Percentiles rank a stretch among this genome's conserved stretches.
Conservation (phyloP, 2,797 vertebrate genomes). For the Girardinus metallicus region DNA sequence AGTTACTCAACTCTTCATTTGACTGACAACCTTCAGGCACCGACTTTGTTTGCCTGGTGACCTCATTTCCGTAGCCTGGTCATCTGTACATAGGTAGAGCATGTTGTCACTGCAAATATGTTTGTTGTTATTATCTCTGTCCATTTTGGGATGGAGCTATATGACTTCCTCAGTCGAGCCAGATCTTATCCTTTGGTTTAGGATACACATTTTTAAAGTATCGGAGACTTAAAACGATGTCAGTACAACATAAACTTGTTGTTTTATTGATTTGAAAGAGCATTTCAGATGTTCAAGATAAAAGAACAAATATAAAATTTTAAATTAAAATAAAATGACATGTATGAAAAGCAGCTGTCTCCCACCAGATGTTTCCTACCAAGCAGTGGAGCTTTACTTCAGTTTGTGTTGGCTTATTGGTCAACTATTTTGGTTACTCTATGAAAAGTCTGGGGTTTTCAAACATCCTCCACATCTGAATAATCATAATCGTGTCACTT, state of each 20-base stretch:
- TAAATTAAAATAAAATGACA: not conserved
- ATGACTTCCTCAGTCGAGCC: constrained; percentile 49
- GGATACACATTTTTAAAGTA: constrained; percentile 52
- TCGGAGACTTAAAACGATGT: constrained; percentile 21
- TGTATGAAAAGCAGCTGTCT: not conserved
- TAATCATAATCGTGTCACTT: not conserved
- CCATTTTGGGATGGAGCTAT: constrained; percentile 6
- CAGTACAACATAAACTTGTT: not conserved
- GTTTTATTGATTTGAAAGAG: not conserved
- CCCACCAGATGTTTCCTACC: not conserved
- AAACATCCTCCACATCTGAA: not conserved
- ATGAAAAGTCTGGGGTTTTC: not conserved
- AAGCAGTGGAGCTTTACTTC: not conserved
- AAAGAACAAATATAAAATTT: not conserved
- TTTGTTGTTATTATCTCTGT: constrained; percentile 25
- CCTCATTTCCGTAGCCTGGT: constrained; percentile 47
- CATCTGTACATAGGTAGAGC: constrained; percentile 20
- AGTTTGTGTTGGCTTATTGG: not conserved
- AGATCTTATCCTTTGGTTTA: constrained; percentile 59
- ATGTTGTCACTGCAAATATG: constrained; percentile 30
- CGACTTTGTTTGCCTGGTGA: constrained; percentile 35
- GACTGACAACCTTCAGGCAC: constrained; percentile 21
- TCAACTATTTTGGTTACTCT: not conserved
- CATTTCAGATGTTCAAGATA: not conserved
- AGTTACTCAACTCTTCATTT: constrained; percentile 32